These are phyloP conservation scores for Sorex fumeus DNA, from an alignment of 2,113 vertebrate genomes.

Conservation along the genomic window DNA sequence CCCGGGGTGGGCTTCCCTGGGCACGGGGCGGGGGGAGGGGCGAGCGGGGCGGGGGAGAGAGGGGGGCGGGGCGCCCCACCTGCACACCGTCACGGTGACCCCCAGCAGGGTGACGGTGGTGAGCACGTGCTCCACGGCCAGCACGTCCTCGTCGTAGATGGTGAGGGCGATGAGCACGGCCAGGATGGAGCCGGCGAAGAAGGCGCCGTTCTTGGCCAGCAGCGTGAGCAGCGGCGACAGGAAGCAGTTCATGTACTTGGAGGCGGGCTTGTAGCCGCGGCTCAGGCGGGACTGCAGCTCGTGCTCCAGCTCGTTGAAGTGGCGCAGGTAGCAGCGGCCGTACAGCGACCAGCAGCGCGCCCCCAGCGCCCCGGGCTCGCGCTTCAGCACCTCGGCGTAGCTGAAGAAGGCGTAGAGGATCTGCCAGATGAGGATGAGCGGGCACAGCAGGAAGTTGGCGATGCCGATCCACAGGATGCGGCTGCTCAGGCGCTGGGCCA, in stretches of 20 bases:
- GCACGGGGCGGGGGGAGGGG: too few relatives aligned
- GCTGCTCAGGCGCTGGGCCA: constrained; percentile 95
- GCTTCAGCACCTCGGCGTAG: constrained; percentile 97
- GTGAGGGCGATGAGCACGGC: constrained; percentile 98
- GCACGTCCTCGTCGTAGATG: constrained; percentile 97
- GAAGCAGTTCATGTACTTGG: constrained; percentile 99
- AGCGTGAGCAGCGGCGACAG: constrained; percentile 96
- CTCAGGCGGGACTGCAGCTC: constrained; percentile 97
- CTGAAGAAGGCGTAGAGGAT: constrained; percentile 99
- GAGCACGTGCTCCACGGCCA: constrained; percentile 97
- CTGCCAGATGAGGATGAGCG: constrained; percentile 99
- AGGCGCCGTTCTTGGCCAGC: constrained; percentile 97
- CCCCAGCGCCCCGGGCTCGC: constrained; percentile 97
- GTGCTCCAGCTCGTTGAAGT: constrained; percentile 98
- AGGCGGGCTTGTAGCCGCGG: constrained; percentile 98
- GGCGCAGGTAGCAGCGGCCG: constrained; percentile 97
- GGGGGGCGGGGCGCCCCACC: constrained; percentile 89
- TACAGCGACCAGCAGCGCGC: constrained; percentile 99
- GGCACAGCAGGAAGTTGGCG: constrained; percentile 97
- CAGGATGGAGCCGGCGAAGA: constrained; percentile 98
- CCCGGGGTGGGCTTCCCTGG: background rate
- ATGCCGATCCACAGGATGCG: constrained; percentile 98
- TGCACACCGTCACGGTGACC: constrained; percentile 96
- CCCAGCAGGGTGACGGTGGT: constrained; percentile 97
- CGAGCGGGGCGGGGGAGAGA: too few relatives aligned